A percentile compares a stretch with the other conserved stretches of the same genome.
Conservation (phyloP, 1,140 invertebrate species). For the Eriosoma lanigerum region DNA sequence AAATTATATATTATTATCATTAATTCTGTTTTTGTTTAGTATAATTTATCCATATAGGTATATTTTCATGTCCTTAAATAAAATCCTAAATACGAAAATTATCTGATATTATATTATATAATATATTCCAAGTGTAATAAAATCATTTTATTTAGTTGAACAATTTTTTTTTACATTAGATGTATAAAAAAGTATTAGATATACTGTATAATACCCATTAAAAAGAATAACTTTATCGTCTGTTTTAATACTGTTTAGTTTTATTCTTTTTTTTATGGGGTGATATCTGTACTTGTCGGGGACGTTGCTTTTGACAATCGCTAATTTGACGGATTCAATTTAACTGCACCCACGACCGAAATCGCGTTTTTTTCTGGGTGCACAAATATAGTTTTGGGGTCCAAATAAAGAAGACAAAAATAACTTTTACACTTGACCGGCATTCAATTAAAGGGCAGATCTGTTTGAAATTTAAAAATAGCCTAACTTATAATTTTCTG, state of each 20-base stretch:
- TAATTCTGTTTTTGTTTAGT: too few species aligned
- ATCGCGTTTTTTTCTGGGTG: constrained; percentile 34
- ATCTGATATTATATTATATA: too few species aligned
- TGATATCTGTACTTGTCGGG: constrained; percentile 23
- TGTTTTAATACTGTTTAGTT: not conserved
- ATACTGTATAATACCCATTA: too few species aligned
- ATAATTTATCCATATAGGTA: too few species aligned
- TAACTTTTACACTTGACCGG: constrained; percentile 49
- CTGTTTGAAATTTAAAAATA: constrained; percentile 39
- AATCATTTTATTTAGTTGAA: too few species aligned
- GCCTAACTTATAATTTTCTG: constrained; percentile 31
- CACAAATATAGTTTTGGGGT: constrained; percentile 37
- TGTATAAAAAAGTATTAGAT: too few species aligned
- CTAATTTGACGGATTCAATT: constrained; percentile 42
- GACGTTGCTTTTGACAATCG: constrained; percentile 45
- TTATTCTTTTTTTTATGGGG: not conserved
- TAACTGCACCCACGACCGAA: not conserved
- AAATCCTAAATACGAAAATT: too few species aligned
- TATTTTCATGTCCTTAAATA: too few species aligned
- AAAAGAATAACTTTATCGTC: too few species aligned
- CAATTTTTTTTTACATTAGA: too few species aligned
- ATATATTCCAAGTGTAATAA: too few species aligned
- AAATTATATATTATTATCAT: too few species aligned
- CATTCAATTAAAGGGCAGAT: constrained; percentile 50
- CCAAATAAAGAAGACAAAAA: constrained; percentile 16